Percentiles rank a stretch among this genome's conserved stretches.
Evolutionary conservation across 2,797 vertebrate species (phyloP).

Genomic region (Prunella strophiata): DNA sequence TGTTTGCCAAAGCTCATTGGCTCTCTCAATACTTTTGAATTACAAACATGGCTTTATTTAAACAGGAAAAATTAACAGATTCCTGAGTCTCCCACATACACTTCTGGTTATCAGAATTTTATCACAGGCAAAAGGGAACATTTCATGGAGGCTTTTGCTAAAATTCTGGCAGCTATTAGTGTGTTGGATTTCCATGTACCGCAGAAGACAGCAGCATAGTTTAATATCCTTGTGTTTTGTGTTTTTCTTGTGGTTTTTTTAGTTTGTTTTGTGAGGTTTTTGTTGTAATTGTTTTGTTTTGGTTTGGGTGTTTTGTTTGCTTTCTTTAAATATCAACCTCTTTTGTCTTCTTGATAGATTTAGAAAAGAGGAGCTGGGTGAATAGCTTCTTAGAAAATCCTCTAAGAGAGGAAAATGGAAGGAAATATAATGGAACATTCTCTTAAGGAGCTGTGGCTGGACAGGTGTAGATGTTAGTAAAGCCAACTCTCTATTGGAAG

Average conservation of each 20-base stretch:
- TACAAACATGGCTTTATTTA: constrained; percentile 29
- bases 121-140: constrained; percentile 7
- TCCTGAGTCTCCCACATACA: constrained; percentile 45
- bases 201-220: not conserved
- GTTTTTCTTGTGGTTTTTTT: not conserved
- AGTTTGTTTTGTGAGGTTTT: not conserved
- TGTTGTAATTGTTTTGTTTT: not conserved
- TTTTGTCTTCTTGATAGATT: not conserved
- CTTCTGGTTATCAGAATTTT: constrained; percentile 56
- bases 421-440: not conserved
- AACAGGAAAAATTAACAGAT: constrained; percentile 39
- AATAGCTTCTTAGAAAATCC: not conserved
- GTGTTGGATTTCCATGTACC: not conserved
- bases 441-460: not conserved
- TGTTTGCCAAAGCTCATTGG: constrained; percentile 16
- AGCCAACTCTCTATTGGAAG: not conserved
- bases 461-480: not conserved
- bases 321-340: not conserved
- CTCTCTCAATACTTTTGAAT: constrained; percentile 9
- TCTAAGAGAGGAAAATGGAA: not conserved
- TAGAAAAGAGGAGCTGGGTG: not conserved
- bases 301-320: not conserved
- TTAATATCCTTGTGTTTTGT: not conserved
- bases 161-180: constrained; percentile 1
- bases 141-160: not conserved